Base-by-base conservation (phyloP, 2,888 invertebrate species). In the Didymodactylos carnosus region DNA sequence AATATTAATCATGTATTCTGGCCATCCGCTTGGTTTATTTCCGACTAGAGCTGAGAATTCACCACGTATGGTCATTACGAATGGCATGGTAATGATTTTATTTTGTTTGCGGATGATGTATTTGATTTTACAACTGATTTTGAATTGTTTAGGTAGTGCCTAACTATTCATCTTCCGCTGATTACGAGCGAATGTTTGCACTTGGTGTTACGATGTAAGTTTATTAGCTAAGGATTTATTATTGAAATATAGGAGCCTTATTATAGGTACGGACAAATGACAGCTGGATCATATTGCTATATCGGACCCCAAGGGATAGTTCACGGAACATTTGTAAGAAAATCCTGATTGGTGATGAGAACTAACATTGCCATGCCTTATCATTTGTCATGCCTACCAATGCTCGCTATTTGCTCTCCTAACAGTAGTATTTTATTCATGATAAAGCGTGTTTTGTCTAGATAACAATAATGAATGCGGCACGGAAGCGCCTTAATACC, bases 281-380 rank as follows among this genome's bases (percentile, higher is more conserved):
- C 88, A 8, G 87, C 87, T 11, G 87, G 87, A 19, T 86, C 86
- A 77, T 88, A 84, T 78, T 87, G 87, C 77, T 88, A 88, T 80
- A 88, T 88, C 77, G 87, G 88, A 10, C 87, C 87, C 13, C 87
- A 88, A 79, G 87, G 87, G 25, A 88, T 88, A 76, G 87, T 88
- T 16, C 88, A 88, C 78, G 88, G 88, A 39, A 88, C 87, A 7
- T 86, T 86, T 75, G 87, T 87, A 80, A 78, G 62, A 35, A 29
- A n/a, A n/a, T 29, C 25, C 3, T 3, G 14, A 11, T 11, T 3
- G 27, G 23, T 49, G 23, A 11, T 19, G 49, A 14, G 25, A n/a
- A n/a, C n/a, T n/a, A n/a, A n/a, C n/a, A 41, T 41, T 11, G 16
- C 16, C 16, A 41, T 41, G 16, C 16, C 11, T 41, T 41, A 13